These are phyloP conservation scores for Saturnia pavonia DNA, from an alignment of 2,888 invertebrate species.

Conservation along the genomic window DNA sequence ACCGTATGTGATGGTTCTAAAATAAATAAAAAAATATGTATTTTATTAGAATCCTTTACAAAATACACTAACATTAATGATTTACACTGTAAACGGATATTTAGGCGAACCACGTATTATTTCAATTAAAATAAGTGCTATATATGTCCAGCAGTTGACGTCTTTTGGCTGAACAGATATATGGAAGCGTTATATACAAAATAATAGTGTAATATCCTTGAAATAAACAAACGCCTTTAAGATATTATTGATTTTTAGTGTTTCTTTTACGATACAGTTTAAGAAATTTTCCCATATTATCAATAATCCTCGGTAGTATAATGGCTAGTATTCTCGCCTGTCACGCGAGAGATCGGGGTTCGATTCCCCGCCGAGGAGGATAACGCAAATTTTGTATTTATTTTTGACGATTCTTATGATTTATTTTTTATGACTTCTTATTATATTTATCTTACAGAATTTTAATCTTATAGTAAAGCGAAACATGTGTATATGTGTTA, in stretches of 20 bases:
- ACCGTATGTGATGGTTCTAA: no score
- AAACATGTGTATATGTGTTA: not conserved
- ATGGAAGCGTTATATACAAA: not conserved
- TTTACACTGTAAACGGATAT: not conserved
- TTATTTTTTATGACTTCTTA: not conserved
- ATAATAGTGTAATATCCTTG: not conserved
- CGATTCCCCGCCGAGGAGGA: conserved; percentile 76
- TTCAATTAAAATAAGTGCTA: not conserved
- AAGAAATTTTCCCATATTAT: not conserved
- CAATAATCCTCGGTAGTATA: conserved; percentile 71
- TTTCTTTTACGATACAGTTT: conserved; percentile 14
- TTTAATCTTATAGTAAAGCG: not conserved
- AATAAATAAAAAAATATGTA: no score
- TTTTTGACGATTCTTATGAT: not conserved
- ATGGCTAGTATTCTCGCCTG: conserved; percentile 82
- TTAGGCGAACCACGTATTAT: not conserved
- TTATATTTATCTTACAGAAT: not conserved
- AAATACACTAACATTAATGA: no score
- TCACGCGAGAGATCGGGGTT: conserved; percentile 83
- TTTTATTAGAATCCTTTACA: no score
- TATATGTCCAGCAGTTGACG: not conserved
- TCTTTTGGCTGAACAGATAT: not conserved
- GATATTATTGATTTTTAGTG: not conserved
- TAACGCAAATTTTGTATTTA: not conserved
- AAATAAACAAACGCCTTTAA: not conserved